A percentile compares a stretch with the other conserved stretches of the same genome.
These are phyloP conservation scores for Ditula angustiorana DNA, from an alignment of 2,888 invertebrate genomes.

Conservation along the genomic window DNA sequence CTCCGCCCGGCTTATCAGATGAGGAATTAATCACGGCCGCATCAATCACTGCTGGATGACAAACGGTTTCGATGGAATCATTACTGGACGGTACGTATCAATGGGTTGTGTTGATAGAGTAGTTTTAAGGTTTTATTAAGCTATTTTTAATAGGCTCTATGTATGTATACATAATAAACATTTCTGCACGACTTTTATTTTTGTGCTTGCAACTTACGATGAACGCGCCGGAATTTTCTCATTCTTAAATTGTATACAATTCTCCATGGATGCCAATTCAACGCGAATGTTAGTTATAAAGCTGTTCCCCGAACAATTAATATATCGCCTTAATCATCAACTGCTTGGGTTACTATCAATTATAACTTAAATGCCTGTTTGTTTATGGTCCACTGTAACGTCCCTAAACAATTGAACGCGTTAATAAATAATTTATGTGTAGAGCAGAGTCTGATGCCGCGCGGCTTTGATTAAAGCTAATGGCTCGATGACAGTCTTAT, in stretches of 20 bases:
- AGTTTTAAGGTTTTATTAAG: conserved; percentile 12
- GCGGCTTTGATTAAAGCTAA: conserved; percentile 63
- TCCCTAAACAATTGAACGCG: conserved; percentile 56
- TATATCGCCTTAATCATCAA: not conserved
- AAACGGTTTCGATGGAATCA: conserved; percentile 59
- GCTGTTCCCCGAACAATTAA: not conserved
- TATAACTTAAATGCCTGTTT: conserved; percentile 45
- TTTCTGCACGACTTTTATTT: too few species aligned
- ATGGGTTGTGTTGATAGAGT: not conserved
- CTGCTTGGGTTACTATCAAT: conserved; percentile 31
- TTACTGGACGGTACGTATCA: conserved; percentile 40
- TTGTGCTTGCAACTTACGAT: too few species aligned
- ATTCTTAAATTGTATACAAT: too few species aligned
- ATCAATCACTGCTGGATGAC: conserved; percentile 67
- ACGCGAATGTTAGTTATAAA: not conserved
- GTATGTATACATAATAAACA: too few species aligned
- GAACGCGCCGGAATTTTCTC: too few species aligned
- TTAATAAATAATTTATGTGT: conserved; percentile 62
- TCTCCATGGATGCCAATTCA: too few species aligned
- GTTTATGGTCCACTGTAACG: conserved; percentile 50
- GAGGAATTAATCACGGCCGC: conserved; percentile 69
- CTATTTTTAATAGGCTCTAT: not conserved
- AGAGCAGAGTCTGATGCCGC: conserved; percentile 47
- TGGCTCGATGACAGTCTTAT: conserved; percentile 42
- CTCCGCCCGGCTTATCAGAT: conserved; percentile 70